Conservation (phyloP, 2,797 vertebrate species). For the Lindbergichthys nudifrons region DNA sequence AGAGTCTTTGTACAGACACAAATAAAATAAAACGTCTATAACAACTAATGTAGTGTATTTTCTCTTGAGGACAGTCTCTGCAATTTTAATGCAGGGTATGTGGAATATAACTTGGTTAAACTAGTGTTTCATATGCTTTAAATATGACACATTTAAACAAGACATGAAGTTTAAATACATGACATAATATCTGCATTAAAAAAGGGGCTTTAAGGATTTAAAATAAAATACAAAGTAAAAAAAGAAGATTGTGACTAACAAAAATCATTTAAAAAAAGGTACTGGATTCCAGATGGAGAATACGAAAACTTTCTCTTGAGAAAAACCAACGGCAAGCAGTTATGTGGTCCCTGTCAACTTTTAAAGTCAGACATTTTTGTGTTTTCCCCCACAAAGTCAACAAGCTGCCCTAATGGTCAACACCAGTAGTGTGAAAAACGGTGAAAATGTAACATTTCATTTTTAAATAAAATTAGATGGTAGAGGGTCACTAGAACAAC, state of each 20-base stretch:
- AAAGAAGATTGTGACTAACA: not conserved
- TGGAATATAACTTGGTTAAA: not conserved
- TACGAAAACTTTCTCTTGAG: not conserved
- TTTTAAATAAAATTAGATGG: not conserved
- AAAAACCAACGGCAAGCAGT: not conserved
- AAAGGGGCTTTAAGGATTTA: constrained; percentile 18
- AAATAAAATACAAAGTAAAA: constrained; percentile 15
- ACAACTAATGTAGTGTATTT: constrained; percentile 10
- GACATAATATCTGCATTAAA: constrained; percentile 27
- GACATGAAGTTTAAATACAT: not conserved
- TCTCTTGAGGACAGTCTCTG: constrained; percentile 1
- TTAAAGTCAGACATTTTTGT: constrained; percentile 13
- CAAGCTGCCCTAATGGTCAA: not conserved
- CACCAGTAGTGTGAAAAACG: not conserved
- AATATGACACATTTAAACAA: not conserved
- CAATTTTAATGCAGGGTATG: constrained; percentile 22
- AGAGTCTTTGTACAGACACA: not conserved
- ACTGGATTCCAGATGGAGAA: not conserved
- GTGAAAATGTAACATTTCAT: not conserved
- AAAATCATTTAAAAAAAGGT: not conserved
- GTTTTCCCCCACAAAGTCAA: not conserved
- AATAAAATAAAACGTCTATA: too few relatives aligned
- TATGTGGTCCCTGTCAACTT: not conserved
- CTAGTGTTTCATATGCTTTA: not conserved
- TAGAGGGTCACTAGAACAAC: constrained; percentile 2